Evolutionary conservation across 2,797 vertebrate genomes (phyloP).

Genomic region (Diglossa cyanea): DNA sequence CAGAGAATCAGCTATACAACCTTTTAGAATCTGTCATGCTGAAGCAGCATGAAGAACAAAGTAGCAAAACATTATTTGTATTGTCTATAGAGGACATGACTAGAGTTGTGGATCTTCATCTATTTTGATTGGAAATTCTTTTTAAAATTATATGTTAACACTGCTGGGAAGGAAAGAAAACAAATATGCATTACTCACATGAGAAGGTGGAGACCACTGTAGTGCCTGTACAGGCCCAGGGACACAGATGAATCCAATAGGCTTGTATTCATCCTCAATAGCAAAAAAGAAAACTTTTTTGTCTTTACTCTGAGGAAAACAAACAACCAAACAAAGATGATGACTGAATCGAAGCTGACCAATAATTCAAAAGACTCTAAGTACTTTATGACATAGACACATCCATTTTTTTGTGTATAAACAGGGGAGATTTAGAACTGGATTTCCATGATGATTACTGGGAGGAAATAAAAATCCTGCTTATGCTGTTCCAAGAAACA

Average conservation of each 20-base stretch:
- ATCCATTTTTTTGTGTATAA: not conserved
- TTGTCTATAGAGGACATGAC: not conserved
- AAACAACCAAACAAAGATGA: not conserved
- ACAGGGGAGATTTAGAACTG: not conserved
- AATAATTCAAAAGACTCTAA: not conserved
- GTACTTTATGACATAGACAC: not conserved
- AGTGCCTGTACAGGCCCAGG: constrained; percentile 87
- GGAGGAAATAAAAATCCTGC: not conserved
- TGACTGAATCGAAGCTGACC: not conserved
- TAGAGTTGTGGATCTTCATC: not conserved
- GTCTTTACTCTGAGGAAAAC: constrained; percentile 83
- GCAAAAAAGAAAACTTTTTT: constrained; percentile 92
- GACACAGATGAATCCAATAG: constrained; percentile 87
- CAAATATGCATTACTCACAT: constrained; percentile 76
- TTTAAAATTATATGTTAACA: not conserved
- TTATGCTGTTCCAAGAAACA: not conserved
- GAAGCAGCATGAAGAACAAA: not conserved
- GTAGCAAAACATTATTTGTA: not conserved
- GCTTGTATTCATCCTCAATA: constrained; percentile 79
- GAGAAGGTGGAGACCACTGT: constrained; percentile 85
- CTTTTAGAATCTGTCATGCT: not conserved
- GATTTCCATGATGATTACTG: not conserved
- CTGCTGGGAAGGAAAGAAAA: not conserved
- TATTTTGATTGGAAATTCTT: not conserved
- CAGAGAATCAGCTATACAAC: not conserved